Evolutionary conservation across 2,888 invertebrate species (phyloP).

Genomic region (Leucania comma): DNA sequence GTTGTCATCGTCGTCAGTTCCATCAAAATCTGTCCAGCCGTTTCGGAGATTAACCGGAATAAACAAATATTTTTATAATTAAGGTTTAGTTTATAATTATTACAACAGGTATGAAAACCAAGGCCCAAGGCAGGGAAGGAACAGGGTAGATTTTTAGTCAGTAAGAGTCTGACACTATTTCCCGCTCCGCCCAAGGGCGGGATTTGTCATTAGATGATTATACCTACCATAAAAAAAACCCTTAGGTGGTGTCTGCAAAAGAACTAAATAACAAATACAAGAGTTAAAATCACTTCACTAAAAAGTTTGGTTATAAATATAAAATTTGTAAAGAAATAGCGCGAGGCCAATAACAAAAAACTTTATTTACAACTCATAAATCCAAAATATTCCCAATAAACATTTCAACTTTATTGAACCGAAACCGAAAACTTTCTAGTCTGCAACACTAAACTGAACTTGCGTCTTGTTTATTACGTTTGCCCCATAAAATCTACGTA

Average conservation of each 20-base stretch:
- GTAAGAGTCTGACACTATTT: no score
- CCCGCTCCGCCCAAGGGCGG: no score
- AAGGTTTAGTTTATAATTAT: no score
- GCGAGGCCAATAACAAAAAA: slow-evolving; percentile 16
- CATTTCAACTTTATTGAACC: slow-evolving; percentile 51
- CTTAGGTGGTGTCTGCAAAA: neutral
- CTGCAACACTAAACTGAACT: slow-evolving; percentile 47
- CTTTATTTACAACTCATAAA: slow-evolving; percentile 51
- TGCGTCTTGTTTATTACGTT: slow-evolving; percentile 52
- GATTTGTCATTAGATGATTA: no score
- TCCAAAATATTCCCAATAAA: slow-evolving; percentile 45
- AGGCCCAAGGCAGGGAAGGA: no score
- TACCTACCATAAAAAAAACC: no score
- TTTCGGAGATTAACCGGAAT: no score
- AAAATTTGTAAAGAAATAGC: slow-evolving; percentile 15
- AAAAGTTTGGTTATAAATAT: slow-evolving; percentile 31
- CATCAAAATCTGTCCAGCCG: no score
- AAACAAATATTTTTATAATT: no score
- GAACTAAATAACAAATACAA: neutral
- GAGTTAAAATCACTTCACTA: neutral
- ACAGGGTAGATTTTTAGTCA: no score
- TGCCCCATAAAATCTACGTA: slow-evolving; percentile 58
- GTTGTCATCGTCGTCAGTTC: no score
- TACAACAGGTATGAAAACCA: no score
- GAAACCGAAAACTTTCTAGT: slow-evolving; percentile 59